Base-by-base conservation (phyloP, 2,113 vertebrate genomes). In the Calyptomena viridis region DNA sequence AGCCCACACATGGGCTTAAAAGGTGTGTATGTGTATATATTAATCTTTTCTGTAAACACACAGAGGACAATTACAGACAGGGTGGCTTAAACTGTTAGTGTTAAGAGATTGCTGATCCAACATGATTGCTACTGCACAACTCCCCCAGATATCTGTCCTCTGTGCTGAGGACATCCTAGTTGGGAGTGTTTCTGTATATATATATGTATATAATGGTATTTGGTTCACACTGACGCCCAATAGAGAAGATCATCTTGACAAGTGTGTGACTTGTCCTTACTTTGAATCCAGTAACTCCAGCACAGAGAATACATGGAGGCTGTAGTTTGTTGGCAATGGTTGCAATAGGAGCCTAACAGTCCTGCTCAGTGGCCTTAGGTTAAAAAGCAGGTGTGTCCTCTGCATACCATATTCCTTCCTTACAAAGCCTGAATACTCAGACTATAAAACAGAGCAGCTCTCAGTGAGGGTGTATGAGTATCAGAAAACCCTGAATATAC, bases 41-140 rank as follows among this genome's bases (percentile, higher is more conserved):
- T 90, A 95, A 89, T 77, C 87, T 93, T 67, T 90, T 42, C 84
- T 88, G 58, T 84, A 95, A 94, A 96, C 78, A 91, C 60, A 18
- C 37, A 73, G 59, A 80, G 77, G 81, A 83, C 94, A 95, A 73
- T 94, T 77, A 87, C 25, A 30, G 73, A 71, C 90, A 80, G 0
- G 0, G 63, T 56, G 73, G 35, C 55, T 87, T 90, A 88, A 94
- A 86, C 55, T 71, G 72, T 33, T 37, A 13, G 79, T 71, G 87
- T 93, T 94, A 94, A 81, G 66, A 77, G 64, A 83, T 1, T 90
- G 94, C 87, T 96, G 92, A 90, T 72, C 82, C 87, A 94, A 72
- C 42, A 84, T 30, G 63, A 84, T 63, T 80, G 28, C 40, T 67
- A 10, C 40, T 52, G 49, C 74, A 84, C 49, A 80, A 21, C 95